A percentile compares a stretch with the other conserved stretches of the same genome.
These are phyloP conservation scores for Acanthoscelides obtectus DNA, from an alignment of 2,888 invertebrate species.

Conservation along the genomic window DNA sequence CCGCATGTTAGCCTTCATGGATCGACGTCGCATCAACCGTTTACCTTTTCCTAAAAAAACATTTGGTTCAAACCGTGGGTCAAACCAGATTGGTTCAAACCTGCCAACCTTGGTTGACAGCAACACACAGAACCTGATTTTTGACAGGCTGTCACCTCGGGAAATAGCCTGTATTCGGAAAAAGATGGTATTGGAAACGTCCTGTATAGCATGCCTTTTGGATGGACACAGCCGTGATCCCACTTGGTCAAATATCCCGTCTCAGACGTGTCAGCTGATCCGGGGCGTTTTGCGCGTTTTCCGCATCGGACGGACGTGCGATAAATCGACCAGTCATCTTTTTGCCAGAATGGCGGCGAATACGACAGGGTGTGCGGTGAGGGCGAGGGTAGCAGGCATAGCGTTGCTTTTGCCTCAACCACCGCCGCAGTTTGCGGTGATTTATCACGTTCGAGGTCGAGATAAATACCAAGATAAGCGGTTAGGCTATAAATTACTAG, in stretches of 20 bases:
- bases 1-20: too few species aligned
- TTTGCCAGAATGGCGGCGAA: not conserved
- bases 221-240: not conserved
- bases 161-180: too few species aligned
- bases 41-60: too few species aligned
- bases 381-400: not conserved
- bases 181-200: too few species aligned
- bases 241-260: not conserved
- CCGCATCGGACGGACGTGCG: not conserved
- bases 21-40: too few species aligned
- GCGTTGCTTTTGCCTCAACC: not conserved
- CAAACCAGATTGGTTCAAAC: too few species aligned
- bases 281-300: not conserved
- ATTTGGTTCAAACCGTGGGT: too few species aligned
- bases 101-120: too few species aligned
- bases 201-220: not conserved
- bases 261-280: not conserved
- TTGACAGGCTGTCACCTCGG: too few species aligned
- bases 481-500: not conserved
- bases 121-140: too few species aligned
- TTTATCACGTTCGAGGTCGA: constrained; percentile 1
- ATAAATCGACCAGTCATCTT: not conserved
- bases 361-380: too few species aligned
- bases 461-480: not conserved
- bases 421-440: not conserved